These are phyloP conservation scores for Lymantria dispar DNA, from an alignment of 2,888 invertebrate species.

Conservation along the genomic window DNA sequence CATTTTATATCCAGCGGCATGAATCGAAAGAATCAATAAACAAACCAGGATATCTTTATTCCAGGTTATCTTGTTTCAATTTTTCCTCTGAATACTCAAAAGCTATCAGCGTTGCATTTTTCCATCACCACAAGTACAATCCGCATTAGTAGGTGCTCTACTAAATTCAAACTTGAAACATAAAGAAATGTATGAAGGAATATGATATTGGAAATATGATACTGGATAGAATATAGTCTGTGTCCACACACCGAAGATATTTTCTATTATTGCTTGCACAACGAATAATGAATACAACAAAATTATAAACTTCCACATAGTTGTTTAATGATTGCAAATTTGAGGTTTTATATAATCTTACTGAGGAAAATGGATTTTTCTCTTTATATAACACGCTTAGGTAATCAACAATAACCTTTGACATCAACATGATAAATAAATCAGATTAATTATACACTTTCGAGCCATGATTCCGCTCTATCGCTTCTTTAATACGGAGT, in stretches of 20 bases:
- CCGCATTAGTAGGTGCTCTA: neutral
- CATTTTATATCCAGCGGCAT: neutral
- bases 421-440: too few species aligned
- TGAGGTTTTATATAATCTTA: too few species aligned
- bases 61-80: too few species aligned
- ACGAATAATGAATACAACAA: neutral
- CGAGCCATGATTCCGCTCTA: too few species aligned
- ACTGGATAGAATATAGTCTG: neutral
- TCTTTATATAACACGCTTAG: too few species aligned
- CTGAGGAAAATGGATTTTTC: too few species aligned
- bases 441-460: too few species aligned
- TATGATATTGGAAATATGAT: too few species aligned
- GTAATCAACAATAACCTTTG: too few species aligned
- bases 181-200: neutral
- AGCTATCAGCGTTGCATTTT: neutral
- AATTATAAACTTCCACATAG: conserved; percentile 2
- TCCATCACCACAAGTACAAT: conserved; percentile 3
- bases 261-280: neutral
- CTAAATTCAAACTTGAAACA: neutral
- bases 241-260: neutral
- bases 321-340: neutral
- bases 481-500: too few species aligned
- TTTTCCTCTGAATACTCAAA: neutral
- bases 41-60: neutral
- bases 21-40: neutral